phyloP scores from a whole-genome alignment of 1,140 invertebrate genomes.

The Xylocopa sonorina region DNA sequence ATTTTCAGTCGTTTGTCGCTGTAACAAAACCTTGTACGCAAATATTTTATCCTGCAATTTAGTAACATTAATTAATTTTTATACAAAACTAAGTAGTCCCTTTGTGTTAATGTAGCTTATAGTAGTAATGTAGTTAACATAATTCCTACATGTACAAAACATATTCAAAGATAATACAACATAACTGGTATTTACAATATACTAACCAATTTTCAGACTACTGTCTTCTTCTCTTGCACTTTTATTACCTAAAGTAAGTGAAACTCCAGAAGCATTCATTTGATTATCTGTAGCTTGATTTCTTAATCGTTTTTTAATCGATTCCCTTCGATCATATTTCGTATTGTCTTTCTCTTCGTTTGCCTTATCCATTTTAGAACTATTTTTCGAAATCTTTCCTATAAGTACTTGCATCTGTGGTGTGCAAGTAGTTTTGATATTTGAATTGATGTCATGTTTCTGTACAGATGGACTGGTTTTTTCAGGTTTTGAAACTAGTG shows the following conservation, averaged over 20 bases:
- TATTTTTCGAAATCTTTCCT: conserved; percentile 43
- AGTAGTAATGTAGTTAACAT: too few relatives aligned
- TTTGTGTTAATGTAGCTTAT: too few relatives aligned
- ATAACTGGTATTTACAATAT: not conserved
- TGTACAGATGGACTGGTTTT: not conserved
- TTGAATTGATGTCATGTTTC: not conserved
- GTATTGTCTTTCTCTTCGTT: not conserved
- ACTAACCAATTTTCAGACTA: conserved; percentile 1
- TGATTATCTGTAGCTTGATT: not conserved
- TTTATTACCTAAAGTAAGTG: not conserved
- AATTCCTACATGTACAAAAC: too few relatives aligned
- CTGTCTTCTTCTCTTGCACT: not conserved
- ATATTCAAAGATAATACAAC: not conserved
- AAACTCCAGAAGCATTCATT: not conserved
- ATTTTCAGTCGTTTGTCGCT: too few relatives aligned
- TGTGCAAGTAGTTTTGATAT: conserved; percentile 28
- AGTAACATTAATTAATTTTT: too few relatives aligned
- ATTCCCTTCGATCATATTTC: not conserved
- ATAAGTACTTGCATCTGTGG: conserved; percentile 60
- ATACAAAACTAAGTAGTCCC: too few relatives aligned
- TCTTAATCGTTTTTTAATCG: conserved; percentile 2
- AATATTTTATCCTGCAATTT: too few relatives aligned
- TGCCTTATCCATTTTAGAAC: not conserved
- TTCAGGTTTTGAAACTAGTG: not conserved
- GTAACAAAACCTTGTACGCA: too few relatives aligned